These are phyloP conservation scores for Miopithecus talapoin DNA, from an alignment of 2,797 vertebrate species.

Conservation along the genomic window DNA sequence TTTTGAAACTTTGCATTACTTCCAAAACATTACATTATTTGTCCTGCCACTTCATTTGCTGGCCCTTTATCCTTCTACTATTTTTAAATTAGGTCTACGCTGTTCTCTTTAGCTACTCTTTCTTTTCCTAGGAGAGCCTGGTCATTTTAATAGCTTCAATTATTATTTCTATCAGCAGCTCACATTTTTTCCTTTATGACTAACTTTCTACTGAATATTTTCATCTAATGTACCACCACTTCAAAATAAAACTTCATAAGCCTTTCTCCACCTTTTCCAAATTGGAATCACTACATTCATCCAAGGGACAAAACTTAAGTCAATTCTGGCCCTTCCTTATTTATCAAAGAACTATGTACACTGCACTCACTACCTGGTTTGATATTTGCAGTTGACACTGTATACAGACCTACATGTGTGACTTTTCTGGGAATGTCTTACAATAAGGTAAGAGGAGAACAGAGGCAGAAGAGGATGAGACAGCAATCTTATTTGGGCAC, in stretches of 20 bases:
- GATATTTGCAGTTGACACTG: conserved; percentile 5
- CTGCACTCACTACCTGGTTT: neutral
- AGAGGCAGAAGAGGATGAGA: neutral
- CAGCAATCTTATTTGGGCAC: neutral
- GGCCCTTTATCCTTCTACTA: neutral
- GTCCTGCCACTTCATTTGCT: neutral
- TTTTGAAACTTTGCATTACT: conserved; percentile 21
- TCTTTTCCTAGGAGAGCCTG: neutral
- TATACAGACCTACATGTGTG: neutral
- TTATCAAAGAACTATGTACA: neutral
- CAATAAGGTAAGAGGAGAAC: conserved; percentile 5
- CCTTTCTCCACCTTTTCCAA: neutral
- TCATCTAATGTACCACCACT: neutral
- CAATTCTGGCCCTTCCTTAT: neutral
- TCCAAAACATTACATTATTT: conserved; percentile 5
- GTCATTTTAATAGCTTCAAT: conserved; percentile 1
- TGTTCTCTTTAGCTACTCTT: neutral
- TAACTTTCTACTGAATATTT: neutral
- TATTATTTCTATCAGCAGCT: neutral
- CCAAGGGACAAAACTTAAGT: conserved; percentile 2
- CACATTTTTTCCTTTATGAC: conserved; percentile 16
- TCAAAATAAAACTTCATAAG: conserved; percentile 18
- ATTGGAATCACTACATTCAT: neutral
- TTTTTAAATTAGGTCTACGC: neutral
- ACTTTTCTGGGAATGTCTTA: neutral